Base-by-base conservation (phyloP, 2,113 vertebrate genomes). In the Sporophila hypoxantha region DNA sequence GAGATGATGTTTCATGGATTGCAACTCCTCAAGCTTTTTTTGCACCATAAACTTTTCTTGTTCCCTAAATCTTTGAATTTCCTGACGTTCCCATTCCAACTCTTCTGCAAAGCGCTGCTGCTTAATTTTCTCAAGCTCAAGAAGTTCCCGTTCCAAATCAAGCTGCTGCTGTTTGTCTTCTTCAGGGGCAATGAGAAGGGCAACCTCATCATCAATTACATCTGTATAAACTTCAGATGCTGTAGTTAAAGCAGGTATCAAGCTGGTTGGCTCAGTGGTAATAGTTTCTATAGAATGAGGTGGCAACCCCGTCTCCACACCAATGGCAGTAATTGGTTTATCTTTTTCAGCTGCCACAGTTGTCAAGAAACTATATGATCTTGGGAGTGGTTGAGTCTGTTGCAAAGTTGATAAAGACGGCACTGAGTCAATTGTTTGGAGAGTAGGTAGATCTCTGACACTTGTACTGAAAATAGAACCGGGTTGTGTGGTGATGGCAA, bases 1-100 rank as follows among this genome's bases (percentile, higher is more conserved):
- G 36, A 99, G 98, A 87, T 99, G 98, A 75, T 99, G 99, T 93
- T 99, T 99, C 96, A 99, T 98, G 37, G 98, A 98, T 70, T 99
- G 99, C 59, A 99, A 96, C 82, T 99, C 99, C 81, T 99, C 99
- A 26, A 99, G 97, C 91, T 99, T 99, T 83, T 99, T 98, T 92
- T 99, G 99, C 55, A 99, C 98, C 97, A 99, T 99, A 55, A 99
- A 88, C 67, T 99, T 98, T 92, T 99, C 99, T 76, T 99, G 99
- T 91, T 99, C 99, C 79, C 99, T 97, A 93, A 99, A 99, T 85
- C 99, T 98, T 86, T 99, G 99, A 74, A 99, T 99, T 96, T 99
- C 99, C 70, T 99, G 99, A 61, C 99, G 98, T 84, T 99, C 99
- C 98, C 99, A 99, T 90, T 99, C 99, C 27, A 99, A 92, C 88